Base-by-base conservation (phyloP, 1,140 invertebrate genomes). In the Chrysoperla carnea region DNA sequence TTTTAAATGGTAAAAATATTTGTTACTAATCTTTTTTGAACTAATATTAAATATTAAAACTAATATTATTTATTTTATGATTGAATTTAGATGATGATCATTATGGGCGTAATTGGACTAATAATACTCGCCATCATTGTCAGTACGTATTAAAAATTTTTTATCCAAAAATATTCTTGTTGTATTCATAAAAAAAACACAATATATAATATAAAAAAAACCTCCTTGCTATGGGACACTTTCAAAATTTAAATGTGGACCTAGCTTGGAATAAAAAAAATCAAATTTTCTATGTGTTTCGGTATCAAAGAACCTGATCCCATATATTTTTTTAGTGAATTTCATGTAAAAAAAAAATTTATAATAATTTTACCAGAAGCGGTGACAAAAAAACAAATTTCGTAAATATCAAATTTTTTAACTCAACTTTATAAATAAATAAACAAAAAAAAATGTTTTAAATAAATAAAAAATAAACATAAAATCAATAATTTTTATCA, bases 61-160 rank as follows among this genome's bases (percentile, higher is more conserved):
- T 43, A 37, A 36, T 46, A 23, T 47, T 50, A 49, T 44, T 49
- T 39, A 42, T 52, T 46, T 46, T 40, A 41, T 37, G 36, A 36
- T 41, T 41, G 53, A 48, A 48, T 47, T 44, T 63, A 88, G 85
- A 89, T 89, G 85, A 89, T 90, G 84, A 82, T 89, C 60, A 88
- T 91, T 50, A 84, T 89, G 68, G 84, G 84, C 45, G 79, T 84
- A 29, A 89, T 91, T 64, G 81, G 78, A 55, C 73, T 86, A 50
- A 81, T 90, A 52, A 76, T 90, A 64, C 63, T 89, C 62, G 81
- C 80, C 61, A 83, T 90, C 59, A 87, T 91, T 64, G 78, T 87
- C 64, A 81, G 85, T 89, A 77, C 86, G 84, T 77, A 23, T 23
- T 23, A 23, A 62, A 53, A 41, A n/a, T 52, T 48, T 43, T 33